A percentile compares a stretch with the other conserved stretches of the same genome.
Conservation (phyloP, 2,797 vertebrate genomes). For the Ceyx erithaca region DNA sequence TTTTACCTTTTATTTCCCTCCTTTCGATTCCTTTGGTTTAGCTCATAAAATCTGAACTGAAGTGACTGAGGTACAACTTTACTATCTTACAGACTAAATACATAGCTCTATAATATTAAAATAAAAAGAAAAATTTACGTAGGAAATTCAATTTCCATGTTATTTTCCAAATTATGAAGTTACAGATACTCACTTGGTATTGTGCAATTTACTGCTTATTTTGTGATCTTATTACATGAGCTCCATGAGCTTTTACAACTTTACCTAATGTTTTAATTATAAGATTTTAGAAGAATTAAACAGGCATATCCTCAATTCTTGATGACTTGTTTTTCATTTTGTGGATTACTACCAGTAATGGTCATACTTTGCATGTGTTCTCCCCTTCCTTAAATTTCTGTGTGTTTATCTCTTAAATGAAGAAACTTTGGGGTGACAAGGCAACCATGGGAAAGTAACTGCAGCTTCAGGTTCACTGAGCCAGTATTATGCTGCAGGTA, state of each 20-base stretch:
- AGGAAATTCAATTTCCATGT: not conserved
- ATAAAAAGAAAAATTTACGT: not conserved
- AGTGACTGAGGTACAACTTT: not conserved
- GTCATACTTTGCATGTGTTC: not conserved
- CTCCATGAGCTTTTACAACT: not conserved
- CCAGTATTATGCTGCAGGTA: not conserved
- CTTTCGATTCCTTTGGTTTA: conserved; percentile 3
- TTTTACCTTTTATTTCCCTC: conserved; percentile 10
- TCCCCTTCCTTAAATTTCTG: not conserved
- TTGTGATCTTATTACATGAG: not conserved
- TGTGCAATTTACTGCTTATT: not conserved
- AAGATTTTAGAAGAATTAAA: not conserved
- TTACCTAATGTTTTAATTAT: not conserved
- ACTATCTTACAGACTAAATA: not conserved
- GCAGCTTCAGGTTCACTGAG: not conserved
- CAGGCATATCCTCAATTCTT: not conserved
- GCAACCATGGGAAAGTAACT: not conserved
- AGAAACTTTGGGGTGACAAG: not conserved
- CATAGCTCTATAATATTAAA: not conserved
- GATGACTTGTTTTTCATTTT: not conserved
- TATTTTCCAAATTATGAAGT: conserved; percentile 16
- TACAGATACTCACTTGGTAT: not conserved
- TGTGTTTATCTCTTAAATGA: not conserved
- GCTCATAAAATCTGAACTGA: not conserved
- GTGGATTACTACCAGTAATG: not conserved